Evolutionary conservation across 2,888 invertebrate genomes (phyloP).

Genomic region (Campaea margaritaria): DNA sequence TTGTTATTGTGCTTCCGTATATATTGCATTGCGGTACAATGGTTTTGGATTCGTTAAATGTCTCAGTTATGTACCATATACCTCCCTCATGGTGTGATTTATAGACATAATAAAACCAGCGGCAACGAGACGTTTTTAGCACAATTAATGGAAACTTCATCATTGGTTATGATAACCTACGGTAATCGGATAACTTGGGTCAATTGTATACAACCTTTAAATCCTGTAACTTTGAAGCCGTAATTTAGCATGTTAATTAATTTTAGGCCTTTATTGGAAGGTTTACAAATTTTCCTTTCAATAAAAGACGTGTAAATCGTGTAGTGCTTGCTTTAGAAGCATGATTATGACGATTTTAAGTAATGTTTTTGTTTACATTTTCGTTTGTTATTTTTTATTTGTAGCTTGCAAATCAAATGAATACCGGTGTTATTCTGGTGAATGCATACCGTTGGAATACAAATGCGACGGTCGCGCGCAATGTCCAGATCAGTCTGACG

Average conservation of each 20-base stretch:
- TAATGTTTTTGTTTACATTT: conserved; percentile 9
- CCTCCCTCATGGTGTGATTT: too few species aligned
- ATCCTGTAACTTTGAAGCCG: too few species aligned
- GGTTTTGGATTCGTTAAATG: not conserved
- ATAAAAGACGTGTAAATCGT: not conserved
- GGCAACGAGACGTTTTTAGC: too few species aligned
- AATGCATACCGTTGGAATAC: conserved; percentile 87
- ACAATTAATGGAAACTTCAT: too few species aligned
- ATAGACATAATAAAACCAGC: too few species aligned
- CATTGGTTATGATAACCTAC: not conserved
- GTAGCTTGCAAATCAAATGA: conserved; percentile 84
- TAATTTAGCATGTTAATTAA: conserved; percentile 11
- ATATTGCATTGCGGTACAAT: not conserved
- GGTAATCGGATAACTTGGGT: not conserved
- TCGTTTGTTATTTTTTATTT: conserved; percentile 17
- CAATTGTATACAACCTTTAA: not conserved
- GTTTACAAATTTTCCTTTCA: too few species aligned
- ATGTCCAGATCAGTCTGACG: conserved; percentile 89
- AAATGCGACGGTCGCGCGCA: conserved; percentile 87
- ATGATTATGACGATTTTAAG: not conserved
- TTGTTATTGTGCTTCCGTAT: not conserved
- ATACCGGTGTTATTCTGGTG: conserved; percentile 88
- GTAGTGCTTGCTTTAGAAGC: not conserved
- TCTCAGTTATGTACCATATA: not conserved
- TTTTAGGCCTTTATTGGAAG: too few species aligned